Evolutionary conservation across 2,797 vertebrate genomes (phyloP).

Genomic region (Platyrinchus mystaceus): DNA sequence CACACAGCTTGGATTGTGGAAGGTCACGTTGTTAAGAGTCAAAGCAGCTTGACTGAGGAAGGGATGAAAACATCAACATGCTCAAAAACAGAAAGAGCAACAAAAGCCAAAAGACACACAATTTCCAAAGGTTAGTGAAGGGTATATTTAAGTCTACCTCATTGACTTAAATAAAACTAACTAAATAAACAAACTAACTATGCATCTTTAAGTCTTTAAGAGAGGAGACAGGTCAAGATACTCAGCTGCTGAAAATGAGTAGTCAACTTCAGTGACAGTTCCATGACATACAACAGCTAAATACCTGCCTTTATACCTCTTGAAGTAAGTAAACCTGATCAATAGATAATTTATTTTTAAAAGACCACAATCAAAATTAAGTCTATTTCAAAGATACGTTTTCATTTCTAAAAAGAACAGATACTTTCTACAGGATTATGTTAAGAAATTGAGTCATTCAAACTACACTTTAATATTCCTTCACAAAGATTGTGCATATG

Average conservation of each 20-base stretch:
- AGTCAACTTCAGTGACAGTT: not conserved
- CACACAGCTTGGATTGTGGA: not conserved
- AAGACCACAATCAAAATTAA: not conserved
- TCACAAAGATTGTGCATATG: not conserved
- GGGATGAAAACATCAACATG: not conserved
- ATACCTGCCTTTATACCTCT: not conserved
- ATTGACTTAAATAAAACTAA: not conserved
- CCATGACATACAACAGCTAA: too few relatives aligned
- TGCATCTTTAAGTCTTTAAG: not conserved
- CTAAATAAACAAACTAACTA: not conserved
- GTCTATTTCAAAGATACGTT: not conserved
- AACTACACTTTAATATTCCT: not conserved
- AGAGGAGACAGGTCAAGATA: not conserved
- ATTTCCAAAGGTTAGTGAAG: not conserved
- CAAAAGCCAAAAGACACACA: not conserved
- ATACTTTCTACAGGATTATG: not conserved
- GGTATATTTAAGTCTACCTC: not conserved
- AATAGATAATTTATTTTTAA: not conserved
- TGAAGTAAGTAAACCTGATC: not conserved
- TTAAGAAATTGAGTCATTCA: not conserved
- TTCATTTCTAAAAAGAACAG: not conserved
- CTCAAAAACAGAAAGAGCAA: not conserved
- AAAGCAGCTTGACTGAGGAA: not conserved
- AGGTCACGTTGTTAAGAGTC: not conserved
- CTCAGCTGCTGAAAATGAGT: not conserved